Conservation (phyloP, 2,113 vertebrate species). For the Micronisus gabar region DNA sequence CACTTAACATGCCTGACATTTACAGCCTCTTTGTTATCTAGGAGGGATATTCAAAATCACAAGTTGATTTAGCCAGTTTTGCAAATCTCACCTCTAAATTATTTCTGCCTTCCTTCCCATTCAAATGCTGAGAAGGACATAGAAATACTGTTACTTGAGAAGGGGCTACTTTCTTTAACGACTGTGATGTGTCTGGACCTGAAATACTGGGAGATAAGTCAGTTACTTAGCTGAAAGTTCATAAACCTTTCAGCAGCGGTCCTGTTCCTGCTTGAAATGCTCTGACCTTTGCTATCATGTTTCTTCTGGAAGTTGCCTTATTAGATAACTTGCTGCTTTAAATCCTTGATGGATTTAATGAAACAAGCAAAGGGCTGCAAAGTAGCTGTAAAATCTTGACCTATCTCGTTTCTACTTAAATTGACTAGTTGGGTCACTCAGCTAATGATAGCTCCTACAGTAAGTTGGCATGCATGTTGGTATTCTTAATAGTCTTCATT, state of each 20-base stretch:
- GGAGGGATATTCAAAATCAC: neutral
- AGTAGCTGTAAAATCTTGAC: neutral
- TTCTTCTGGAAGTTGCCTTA: neutral
- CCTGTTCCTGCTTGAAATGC: neutral
- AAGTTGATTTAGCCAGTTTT: neutral
- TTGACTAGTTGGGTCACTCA: neutral
- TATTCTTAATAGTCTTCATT: neutral
- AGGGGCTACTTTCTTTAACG: neutral
- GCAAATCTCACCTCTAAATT: neutral
- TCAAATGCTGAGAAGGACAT: neutral
- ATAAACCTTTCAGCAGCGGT: neutral
- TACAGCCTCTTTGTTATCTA: neutral
- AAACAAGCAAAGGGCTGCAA: neutral
- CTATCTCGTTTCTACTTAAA: neutral
- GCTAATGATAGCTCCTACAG: neutral
- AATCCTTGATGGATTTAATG: neutral
- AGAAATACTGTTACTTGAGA: neutral
- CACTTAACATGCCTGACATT: neutral
- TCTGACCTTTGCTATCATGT: neutral
- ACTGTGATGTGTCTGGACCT: neutral
- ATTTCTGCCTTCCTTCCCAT: neutral
- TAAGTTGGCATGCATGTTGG: neutral
- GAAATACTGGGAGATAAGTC: neutral
- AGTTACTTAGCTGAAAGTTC: neutral
- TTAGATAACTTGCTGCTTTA: neutral